A percentile compares a stretch with the other conserved stretches of the same genome.
Evolutionary conservation across 2,113 vertebrate species (phyloP).

Genomic region (Sturnira hondurensis): DNA sequence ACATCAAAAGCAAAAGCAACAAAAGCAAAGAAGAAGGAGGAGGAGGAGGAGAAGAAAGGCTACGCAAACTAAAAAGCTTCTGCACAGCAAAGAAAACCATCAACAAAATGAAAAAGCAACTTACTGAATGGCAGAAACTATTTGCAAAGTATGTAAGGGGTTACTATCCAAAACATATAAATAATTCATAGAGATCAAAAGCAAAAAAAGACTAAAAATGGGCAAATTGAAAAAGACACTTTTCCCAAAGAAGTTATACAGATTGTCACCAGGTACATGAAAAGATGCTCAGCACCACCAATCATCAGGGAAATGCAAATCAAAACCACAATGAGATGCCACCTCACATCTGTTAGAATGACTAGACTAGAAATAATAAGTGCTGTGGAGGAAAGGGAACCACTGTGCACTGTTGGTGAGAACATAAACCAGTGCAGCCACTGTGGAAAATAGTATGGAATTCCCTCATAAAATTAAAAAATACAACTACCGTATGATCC

Average conservation of each 20-base stretch:
- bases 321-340: not conserved
- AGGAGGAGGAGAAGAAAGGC: not conserved
- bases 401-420: not conserved
- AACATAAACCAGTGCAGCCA: not conserved
- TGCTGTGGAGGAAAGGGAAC: not conserved
- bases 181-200: not conserved
- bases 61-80: not conserved
- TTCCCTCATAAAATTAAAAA: not conserved
- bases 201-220: not conserved
- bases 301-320: not conserved
- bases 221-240: not conserved
- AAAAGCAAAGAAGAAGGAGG: not conserved
- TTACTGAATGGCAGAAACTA: not conserved
- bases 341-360: not conserved
- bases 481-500: not conserved
- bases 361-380: not conserved
- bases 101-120: not conserved
- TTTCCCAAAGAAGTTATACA: not conserved
- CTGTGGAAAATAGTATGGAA: not conserved
- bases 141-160: not conserved
- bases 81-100: not conserved
- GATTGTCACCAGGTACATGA: not conserved
- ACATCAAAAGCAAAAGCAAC: not conserved
- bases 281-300: not conserved
- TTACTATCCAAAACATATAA: not conserved